These are phyloP conservation scores for Enteromius trimaculatus DNA, from an alignment of 2,797 vertebrate species.

Conservation along the genomic window DNA sequence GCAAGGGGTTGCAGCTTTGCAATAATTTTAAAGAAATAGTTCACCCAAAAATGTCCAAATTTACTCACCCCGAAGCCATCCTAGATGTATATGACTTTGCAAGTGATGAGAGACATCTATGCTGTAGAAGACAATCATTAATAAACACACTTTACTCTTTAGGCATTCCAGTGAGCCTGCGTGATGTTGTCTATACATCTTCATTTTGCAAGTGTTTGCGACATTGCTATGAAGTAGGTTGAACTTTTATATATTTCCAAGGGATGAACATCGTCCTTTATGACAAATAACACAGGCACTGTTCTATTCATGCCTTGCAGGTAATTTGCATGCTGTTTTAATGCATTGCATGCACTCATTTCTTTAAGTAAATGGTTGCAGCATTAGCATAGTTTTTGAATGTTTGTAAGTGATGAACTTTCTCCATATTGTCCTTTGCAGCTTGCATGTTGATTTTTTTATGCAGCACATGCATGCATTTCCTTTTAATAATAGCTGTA, in stretches of 20 bases:
- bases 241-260: not conserved
- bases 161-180: not conserved
- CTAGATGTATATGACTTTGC: too few species aligned
- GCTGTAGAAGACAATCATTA: not conserved
- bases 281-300: not conserved
- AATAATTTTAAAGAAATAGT: not conserved
- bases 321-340: not conserved
- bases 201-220: not conserved
- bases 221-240: not conserved
- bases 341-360: not conserved
- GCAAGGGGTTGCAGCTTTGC: not conserved
- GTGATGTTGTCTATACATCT: not conserved
- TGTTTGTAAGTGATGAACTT: not conserved
- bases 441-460: not conserved
- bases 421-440: not conserved
- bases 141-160: not conserved
- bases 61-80: too few species aligned
- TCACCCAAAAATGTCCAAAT: too few species aligned
- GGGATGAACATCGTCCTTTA: not conserved
- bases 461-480: not conserved
- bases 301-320: too few species aligned
- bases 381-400: not conserved
- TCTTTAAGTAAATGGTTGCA: not conserved
- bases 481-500: not conserved
- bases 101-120: not conserved